Evolutionary conservation across 2,888 invertebrate genomes (phyloP).

Genomic region (Ctena decussata): DNA sequence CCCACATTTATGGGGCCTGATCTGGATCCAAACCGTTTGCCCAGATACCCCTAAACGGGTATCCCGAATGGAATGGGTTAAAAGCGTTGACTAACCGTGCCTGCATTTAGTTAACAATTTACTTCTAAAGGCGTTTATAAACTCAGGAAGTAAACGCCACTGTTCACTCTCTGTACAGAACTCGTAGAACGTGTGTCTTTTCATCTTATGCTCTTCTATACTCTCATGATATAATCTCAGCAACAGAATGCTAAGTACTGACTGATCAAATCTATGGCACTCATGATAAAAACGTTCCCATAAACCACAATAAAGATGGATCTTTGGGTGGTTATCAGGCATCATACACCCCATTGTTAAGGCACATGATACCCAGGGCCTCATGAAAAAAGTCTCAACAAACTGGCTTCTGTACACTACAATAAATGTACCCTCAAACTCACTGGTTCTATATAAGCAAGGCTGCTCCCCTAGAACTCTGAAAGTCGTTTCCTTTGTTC

Average conservation of each 20-base stretch:
- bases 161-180: background rate
- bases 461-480: background rate
- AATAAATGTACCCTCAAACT: background rate
- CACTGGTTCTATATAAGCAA: background rate
- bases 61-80: no score
- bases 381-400: background rate
- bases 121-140: no score
- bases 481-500: background rate
- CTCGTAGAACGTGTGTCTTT: conserved; percentile 2
- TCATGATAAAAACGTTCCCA: background rate
- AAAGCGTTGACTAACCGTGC: no score
- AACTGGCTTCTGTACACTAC: background rate
- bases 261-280: background rate
- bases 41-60: no score
- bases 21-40: no score
- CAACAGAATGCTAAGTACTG: background rate
- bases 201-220: conserved; percentile 1
- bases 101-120: no score
- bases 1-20: no score
- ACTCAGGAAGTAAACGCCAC: background rate
- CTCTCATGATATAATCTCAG: background rate
- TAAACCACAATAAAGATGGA: background rate
- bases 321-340: background rate
- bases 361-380: background rate
- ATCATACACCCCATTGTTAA: background rate